A percentile compares a stretch with the other conserved stretches of the same genome.
phyloP scores from a whole-genome alignment of 2,113 vertebrate species.

The Blennius ocellaris region DNA sequence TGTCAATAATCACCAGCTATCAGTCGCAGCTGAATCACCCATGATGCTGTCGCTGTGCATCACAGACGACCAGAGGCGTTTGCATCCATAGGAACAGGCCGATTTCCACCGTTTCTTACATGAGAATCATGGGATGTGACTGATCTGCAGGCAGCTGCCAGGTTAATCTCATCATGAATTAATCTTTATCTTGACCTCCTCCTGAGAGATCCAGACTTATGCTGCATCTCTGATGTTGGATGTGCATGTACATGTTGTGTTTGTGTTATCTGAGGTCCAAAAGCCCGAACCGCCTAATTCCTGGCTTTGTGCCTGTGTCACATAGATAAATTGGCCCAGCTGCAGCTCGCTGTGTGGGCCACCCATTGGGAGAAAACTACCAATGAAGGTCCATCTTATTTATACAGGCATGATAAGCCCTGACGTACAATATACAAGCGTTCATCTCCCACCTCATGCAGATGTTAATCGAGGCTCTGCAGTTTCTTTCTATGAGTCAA shows the following conservation, averaged over 20 bases:
- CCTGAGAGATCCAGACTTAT: constrained; percentile 34
- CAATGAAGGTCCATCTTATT: constrained; percentile 37
- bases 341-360: constrained; percentile 11
- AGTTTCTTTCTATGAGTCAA: constrained; percentile 51
- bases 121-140: constrained; percentile 17
- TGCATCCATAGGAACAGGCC: constrained; percentile 7
- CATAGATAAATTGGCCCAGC: constrained; percentile 52
- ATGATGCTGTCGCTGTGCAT: background rate
- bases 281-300: constrained; percentile 53
- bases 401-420: constrained; percentile 30
- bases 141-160: constrained; percentile 45
- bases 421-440: constrained; percentile 34
- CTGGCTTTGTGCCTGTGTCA: constrained; percentile 48
- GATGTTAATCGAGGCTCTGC: constrained; percentile 44
- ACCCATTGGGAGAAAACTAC: constrained; percentile 8
- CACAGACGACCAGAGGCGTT: constrained; percentile 2
- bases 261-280: constrained; percentile 63
- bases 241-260: constrained; percentile 67
- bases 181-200: constrained; percentile 39
- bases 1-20: background rate
- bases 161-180: constrained; percentile 49
- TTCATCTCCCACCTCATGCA: constrained; percentile 27
- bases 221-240: constrained; percentile 29
- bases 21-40: background rate
- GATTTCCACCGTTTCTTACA: constrained; percentile 32